phyloP scores from a whole-genome alignment of 2,888 invertebrate species.

The Chymomyza amoena region DNA sequence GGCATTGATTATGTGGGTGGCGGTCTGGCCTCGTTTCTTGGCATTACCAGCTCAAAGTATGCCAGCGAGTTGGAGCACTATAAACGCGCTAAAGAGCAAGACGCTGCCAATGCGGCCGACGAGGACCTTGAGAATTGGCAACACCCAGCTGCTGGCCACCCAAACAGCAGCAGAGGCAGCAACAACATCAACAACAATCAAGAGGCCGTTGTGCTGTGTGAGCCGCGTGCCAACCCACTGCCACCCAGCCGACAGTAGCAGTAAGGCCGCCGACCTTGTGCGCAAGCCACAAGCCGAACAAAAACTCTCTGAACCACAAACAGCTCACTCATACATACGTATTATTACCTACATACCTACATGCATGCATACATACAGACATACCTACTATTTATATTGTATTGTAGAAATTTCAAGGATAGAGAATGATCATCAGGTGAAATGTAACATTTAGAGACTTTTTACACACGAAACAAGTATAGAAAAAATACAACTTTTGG shows the following conservation, averaged over 20 bases:
- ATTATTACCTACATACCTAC: neutral
- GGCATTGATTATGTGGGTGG: constrained; percentile 83
- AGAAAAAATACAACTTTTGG: constrained; percentile 46
- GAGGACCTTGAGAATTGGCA: constrained; percentile 67
- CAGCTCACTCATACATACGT: neutral
- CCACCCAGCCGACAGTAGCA: constrained; percentile 26
- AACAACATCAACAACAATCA: constrained; percentile 17
- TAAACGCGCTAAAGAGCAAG: constrained; percentile 44
- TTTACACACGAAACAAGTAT: constrained; percentile 17
- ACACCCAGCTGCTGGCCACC: neutral
- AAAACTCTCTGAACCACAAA: neutral
- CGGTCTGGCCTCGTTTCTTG: constrained; percentile 81
- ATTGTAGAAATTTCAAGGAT: neutral
- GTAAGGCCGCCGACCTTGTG: neutral
- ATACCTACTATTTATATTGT: neutral
- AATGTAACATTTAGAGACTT: constrained; percentile 19
- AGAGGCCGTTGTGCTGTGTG: constrained; percentile 51
- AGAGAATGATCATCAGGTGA: constrained; percentile 38
- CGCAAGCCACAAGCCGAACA: neutral
- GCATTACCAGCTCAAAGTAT: constrained; percentile 70
- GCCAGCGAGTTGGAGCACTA: constrained; percentile 63
- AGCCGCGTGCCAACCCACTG: constrained; percentile 32
- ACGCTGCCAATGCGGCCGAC: constrained; percentile 33
- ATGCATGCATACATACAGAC: too few relatives aligned
- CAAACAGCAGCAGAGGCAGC: constrained; percentile 19